Evolutionary conservation across 2,113 vertebrate genomes (phyloP), one percentile per base, ranked within the genome.

Genomic region (Gorsachius goisagi): DNA sequence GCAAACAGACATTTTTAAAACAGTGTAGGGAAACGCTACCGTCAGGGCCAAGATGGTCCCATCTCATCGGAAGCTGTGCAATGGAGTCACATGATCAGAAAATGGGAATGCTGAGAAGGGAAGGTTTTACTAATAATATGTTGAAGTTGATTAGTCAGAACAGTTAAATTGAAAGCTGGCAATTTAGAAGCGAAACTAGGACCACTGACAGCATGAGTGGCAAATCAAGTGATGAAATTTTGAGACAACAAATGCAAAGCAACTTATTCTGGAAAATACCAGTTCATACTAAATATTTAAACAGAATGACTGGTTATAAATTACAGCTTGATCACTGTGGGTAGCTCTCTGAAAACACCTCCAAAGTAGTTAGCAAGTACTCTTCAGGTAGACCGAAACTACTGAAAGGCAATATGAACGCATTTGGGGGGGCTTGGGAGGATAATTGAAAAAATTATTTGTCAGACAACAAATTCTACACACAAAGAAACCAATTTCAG

Each of bases 21-120:
- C 50, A 39, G 10, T 4, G 20, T 7, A 39, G 28, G 53, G 27
- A 62, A 79, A 44, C n/a, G 44, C 13, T 3, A 5, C 13, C 6
- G 5, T 9, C 0, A 1, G 14, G 73, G 19, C 52, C 28, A 64
- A 52, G 50, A 32, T 6, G 5, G 28, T 17, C 9, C 13, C 12
- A 11, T 12, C 49, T 32, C 23, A 75, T 20, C 9, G 0, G 41
- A 45, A 9, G 23, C 62, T 63, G 23, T n/a, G 33, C 11, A 37
- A 52, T 12, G 15, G 5, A 33, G 32, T 20, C 41, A 49, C 2
- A 0, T 6, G 14, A 50, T 19, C 12, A 50, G n/a, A 50, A 56
- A 18, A 44, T 3, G 3, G 6, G 20, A 17, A 4, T 28, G 37
- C 58, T 37, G 30, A 8, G 17, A 49, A 69, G n/a, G 9, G 8